Base-by-base conservation (phyloP, 2,888 invertebrate species). In the Craniophora ligustri region DNA sequence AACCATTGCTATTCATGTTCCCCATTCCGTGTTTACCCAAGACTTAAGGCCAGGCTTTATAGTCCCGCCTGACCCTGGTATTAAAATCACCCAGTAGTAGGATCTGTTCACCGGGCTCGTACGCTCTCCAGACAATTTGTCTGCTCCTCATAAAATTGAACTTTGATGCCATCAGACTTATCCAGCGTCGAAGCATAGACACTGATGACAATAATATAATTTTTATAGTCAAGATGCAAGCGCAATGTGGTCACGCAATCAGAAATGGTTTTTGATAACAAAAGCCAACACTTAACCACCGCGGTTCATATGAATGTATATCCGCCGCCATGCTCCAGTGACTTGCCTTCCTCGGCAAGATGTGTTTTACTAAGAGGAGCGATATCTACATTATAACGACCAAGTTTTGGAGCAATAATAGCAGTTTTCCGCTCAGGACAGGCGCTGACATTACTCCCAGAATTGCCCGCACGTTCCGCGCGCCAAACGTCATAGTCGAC, bases 1-100 rank as follows among this genome's bases (percentile, higher is more conserved):
- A 62, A 0, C 75, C 75, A 31, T 72, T 76, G 28, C 59, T 67
- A 28, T 76, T 77, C 67, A 67, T 73, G 5, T 55, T 69, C 0
- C 73, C 75, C 6, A 74, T 39, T 1, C 74, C 74, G 36, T 79
- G 75, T 42, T 59, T 57, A 0, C 74, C 72, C 15, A 77, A 15
- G 0, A 72, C 67, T 5, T 14, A 0, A n/a, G 62, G 61, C 69
- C 66, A 67, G 3, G 56, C 53, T 8, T 55, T 55, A 38, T 5
- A 54, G 28, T 63, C 56, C 5, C 45, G 32, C 0, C 57, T 50
- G 14, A 7, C 14, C 4, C 6, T 18, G n/a, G n/a, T n/a, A n/a
- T n/a, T n/a, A n/a, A n/a, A n/a, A n/a, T n/a, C n/a, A n/a, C n/a
- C n/a, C n/a, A n/a, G 6, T 35, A 23, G n/a, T 13, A 21, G n/a